phyloP scores from a whole-genome alignment of 2,888 invertebrate species.

The Agrochola macilenta region DNA sequence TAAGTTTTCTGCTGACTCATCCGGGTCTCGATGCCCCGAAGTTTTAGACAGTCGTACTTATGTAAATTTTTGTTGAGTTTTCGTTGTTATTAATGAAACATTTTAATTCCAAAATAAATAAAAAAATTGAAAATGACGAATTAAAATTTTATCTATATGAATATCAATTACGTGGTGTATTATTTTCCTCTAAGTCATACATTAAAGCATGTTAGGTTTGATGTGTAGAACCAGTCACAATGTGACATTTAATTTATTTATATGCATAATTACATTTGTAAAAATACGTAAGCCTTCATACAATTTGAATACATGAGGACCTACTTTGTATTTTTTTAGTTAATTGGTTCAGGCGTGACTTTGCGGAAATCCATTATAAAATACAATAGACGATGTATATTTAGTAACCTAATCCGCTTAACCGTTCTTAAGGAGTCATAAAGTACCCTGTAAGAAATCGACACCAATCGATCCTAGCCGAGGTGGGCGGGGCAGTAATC shows the following conservation, averaged over 20 bases:
- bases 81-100: not conserved
- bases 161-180: not conserved
- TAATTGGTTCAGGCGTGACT: too few species aligned
- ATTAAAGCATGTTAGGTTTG: not conserved
- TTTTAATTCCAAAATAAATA: not conserved
- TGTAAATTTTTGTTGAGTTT: not conserved
- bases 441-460: too few species aligned
- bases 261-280: not conserved
- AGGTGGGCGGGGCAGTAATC: too few species aligned
- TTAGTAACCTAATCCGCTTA: too few species aligned
- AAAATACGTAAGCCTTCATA: constrained; percentile 2
- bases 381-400: too few species aligned
- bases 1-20: constrained; percentile 57
- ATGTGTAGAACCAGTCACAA: not conserved
- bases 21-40: not conserved
- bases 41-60: not conserved
- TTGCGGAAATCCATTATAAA: too few species aligned
- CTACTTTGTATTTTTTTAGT: not conserved
- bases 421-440: too few species aligned
- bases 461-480: too few species aligned
- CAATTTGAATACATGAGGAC: constrained; percentile 5
- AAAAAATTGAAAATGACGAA: not conserved
- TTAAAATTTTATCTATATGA: not conserved
- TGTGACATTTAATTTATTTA: constrained; percentile 6
- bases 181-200: not conserved